These are phyloP conservation scores for Smutsia temminckii DNA, from an alignment of 2,797 vertebrate genomes.

Conservation along the genomic window DNA sequence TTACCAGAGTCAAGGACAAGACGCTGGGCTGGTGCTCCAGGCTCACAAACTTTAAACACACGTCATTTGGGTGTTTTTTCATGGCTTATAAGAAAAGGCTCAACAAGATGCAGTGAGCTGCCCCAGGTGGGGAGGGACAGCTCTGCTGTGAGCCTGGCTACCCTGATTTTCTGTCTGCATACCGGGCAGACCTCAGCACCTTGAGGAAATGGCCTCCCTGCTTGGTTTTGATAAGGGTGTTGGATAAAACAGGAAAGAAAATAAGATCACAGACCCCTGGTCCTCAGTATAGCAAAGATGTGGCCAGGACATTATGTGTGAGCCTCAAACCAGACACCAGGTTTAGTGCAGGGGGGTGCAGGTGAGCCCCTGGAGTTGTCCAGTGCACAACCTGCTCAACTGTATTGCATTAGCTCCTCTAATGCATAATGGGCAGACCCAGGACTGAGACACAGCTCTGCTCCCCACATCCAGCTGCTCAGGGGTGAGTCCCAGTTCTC, in stretches of 20 bases:
- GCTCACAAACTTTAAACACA: neutral
- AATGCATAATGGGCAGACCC: neutral
- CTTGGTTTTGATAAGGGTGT: neutral
- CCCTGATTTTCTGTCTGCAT: neutral
- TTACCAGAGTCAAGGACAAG: neutral
- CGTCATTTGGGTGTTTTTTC: neutral
- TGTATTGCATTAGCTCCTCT: fast-evolving
- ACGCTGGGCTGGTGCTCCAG: neutral
- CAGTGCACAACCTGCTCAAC: fast-evolving
- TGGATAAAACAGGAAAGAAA: neutral
- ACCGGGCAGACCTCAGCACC: fast-evolving
- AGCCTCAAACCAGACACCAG: neutral
- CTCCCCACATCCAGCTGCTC: neutral
- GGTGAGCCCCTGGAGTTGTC: too few species aligned
- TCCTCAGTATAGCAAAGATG: neutral
- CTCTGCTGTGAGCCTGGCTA: neutral
- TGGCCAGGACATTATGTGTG: fast-evolving
- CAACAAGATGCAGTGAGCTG: too few species aligned
- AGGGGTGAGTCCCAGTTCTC: fast-evolving
- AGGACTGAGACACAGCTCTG: neutral
- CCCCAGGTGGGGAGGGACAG: neutral
- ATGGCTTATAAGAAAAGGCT: neutral
- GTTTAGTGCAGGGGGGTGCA: fast-evolving
- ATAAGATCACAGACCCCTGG: neutral
- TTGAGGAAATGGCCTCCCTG: neutral